Base-by-base conservation (phyloP, 2,888 invertebrate genomes). In the Agrochola circellaris region DNA sequence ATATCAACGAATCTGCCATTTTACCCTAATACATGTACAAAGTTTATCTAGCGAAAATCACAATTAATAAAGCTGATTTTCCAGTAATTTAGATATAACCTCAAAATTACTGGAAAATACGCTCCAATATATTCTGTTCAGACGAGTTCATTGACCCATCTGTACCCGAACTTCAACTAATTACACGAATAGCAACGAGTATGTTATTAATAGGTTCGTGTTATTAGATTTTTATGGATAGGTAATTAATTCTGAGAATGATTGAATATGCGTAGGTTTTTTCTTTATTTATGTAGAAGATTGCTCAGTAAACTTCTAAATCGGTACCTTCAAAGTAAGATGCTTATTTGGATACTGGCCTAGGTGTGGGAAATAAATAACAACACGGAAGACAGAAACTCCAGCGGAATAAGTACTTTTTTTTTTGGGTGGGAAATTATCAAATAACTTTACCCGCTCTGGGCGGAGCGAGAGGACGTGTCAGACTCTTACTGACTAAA, bases 171-270 rank as follows among this genome's bases (percentile, higher is more conserved):
- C 11, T 56, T 64, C 0, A 0, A 69, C 20, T 77, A 62, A 83
- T 64, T 70, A 80, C n/a, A 48, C 4, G 23, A 68, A 45, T 38
- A 48, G 30, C 34, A 79, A 75, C 15, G 64, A 71, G 38, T 61
- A 38, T 54, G 34, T 72, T 80, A 70, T 69, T 73, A 81, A 42
- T 77, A 73, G 54, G 42, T 67, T 62, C 15, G 15, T 51, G 15
- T 70, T 65, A 79, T 54, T 69, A n/a, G 26, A 60, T 66, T 56
- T 73, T 70, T 70, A 66, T 61, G 56, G 69, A 56, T 61, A 23
- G 38, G 9, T 38, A 61, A 66, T 51, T 42, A 56, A 48, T 69
- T 69, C 56, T 26, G 58, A 45, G 17, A 38, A 38, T 69, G 65
- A 80, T 79, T n/a, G 15, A 60, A 65, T 34, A 60, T 60, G 20